Evolutionary conservation across 1,140 invertebrate species (phyloP), one percentile per base, ranked within the genome.

Genomic region (Batillaria attramentaria): DNA sequence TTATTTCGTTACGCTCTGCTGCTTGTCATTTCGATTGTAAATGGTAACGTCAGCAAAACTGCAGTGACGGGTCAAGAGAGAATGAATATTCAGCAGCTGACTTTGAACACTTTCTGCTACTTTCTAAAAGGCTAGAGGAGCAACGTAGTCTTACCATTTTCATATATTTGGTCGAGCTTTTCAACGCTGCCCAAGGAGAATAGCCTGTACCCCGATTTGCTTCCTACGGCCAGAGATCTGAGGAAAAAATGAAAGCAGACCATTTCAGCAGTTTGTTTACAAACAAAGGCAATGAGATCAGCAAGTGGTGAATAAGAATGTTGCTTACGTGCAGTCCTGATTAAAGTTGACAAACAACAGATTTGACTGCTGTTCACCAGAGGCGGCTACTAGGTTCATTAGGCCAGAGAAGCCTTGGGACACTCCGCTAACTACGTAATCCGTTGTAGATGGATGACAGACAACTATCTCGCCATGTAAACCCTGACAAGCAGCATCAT

Each of bases 191-290:
- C 95, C 50, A 99, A 92, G 37, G 96, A 95, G 91, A 95, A 98
- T 75, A 99, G 92, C 89, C 95, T 95, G 91, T 97, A 98, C 35
- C 97, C 97, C 82, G 93, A 94, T 88, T 94, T 96, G 79, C 95
- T 96, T 83, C 97, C 97, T 87, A 98, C 95, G 81, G 97, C 95
- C 87, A 99, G 92, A 18, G 97, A 98, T 88, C 97, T 99, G 88
- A 80, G 87, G 85, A 46, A 76, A 43, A 77, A 77, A 78, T 24
- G 54, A 54, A 72, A 54, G 62, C 35, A 57, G 28, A 5, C 10
- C 33, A 46, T 57, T 50, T 43, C 0, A 28, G 42, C 31, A 28
- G 42, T 72, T 75, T 77, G 74, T 77, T 77, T 65, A 66, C 35
- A 74, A 66, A 68, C 39, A 75, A 60, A 79, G 18, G 77, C n/a